phyloP scores from a whole-genome alignment of 2,113 vertebrate species.

The Baryphthengus martii region DNA sequence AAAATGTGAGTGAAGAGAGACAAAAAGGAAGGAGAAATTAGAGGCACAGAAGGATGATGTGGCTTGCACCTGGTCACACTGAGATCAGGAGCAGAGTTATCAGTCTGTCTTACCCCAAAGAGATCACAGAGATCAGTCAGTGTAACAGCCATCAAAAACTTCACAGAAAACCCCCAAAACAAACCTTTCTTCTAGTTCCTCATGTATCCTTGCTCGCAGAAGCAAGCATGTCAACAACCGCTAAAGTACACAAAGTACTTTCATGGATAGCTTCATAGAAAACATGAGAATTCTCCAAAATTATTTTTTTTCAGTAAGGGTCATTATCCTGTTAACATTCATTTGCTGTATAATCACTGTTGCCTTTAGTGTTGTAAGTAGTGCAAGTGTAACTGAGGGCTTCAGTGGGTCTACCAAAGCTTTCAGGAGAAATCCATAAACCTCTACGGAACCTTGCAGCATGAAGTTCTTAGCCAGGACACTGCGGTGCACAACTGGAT shows the following conservation, averaged over 20 bases:
- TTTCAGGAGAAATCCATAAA: not conserved
- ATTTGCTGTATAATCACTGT: not conserved
- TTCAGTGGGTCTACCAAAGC: not conserved
- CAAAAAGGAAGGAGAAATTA: slow-evolving; percentile 20
- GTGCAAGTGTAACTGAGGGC: not conserved
- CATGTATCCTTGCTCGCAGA: not conserved
- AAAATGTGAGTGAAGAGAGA: slow-evolving; percentile 18
- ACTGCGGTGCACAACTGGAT: not conserved
- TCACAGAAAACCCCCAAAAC: not conserved
- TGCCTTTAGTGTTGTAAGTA: not conserved
- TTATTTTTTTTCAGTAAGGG: not conserved
- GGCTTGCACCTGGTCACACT: not conserved
- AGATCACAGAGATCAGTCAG: not conserved
- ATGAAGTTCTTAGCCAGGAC: not conserved
- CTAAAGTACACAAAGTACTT: not conserved
- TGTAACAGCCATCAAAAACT: not conserved
- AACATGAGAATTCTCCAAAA: not conserved
- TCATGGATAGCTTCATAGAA: not conserved
- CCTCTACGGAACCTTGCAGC: not conserved
- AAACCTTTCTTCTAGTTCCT: not conserved
- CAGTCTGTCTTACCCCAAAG: not conserved
- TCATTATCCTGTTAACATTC: not conserved
- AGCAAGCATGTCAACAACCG: not conserved
- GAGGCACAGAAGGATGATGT: not conserved
- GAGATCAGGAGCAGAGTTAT: slow-evolving; percentile 23